phyloP scores from a whole-genome alignment of 2,797 vertebrate species.

The Oryzias dopingdopingensis region DNA sequence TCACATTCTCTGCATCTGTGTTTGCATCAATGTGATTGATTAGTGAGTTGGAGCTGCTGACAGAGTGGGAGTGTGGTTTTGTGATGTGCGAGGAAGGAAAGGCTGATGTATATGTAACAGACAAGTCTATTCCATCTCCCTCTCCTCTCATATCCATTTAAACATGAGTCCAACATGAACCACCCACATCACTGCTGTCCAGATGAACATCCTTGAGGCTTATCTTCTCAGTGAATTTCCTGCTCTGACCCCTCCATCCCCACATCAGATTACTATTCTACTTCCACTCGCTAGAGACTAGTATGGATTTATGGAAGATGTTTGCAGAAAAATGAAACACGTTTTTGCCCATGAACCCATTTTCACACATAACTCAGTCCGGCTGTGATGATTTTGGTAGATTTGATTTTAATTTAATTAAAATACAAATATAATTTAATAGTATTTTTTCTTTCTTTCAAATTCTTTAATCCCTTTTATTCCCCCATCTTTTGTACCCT shows the following conservation, averaged over 20 bases:
- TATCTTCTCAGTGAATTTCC: constrained; percentile 17
- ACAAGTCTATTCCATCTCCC: constrained; percentile 36
- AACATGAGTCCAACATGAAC: constrained; percentile 58
- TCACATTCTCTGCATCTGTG: constrained; percentile 16
- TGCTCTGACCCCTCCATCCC: constrained; percentile 3
- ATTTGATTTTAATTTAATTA: too few species aligned
- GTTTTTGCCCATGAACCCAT: background rate
- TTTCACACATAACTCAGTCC: too few species aligned
- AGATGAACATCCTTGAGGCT: constrained; percentile 47
- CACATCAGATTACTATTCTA: constrained; percentile 46
- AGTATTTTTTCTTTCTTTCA: too few species aligned
- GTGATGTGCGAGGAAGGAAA: constrained; percentile 57
- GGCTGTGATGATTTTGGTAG: too few species aligned
- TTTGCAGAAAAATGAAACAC: constrained; percentile 47
- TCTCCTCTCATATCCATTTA: constrained; percentile 56
- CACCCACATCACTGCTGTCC: constrained; percentile 30
- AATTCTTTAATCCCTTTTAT: too few species aligned
- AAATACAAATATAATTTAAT: too few species aligned
- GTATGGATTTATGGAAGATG: constrained; percentile 48
- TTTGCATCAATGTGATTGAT: constrained; percentile 62
- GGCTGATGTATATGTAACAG: constrained; percentile 50
- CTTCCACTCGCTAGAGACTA: constrained; percentile 33
- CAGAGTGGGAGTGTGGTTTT: constrained; percentile 28
- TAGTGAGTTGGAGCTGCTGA: constrained; percentile 56
- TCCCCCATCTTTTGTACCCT: too few species aligned